Conservation (phyloP, 2,113 vertebrate species). For the Jacana jacana region DNA sequence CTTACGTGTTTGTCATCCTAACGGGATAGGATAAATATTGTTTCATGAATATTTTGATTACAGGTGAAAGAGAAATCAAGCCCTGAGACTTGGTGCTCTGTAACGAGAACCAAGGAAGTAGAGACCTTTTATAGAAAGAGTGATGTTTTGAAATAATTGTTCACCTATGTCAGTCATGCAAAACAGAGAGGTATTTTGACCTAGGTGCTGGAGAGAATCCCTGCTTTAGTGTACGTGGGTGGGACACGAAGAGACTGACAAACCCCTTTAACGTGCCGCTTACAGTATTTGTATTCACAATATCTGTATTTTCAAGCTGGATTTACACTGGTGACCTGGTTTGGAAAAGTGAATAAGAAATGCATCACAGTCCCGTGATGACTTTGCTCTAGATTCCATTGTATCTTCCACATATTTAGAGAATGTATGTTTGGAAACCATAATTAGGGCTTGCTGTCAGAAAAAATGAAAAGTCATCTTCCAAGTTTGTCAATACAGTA, state of each 20-base stretch:
- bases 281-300: neutral
- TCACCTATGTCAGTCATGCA: conserved; percentile 52
- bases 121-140: conserved; percentile 32
- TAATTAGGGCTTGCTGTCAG: neutral
- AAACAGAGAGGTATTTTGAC: conserved; percentile 46
- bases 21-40: neutral
- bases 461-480: neutral
- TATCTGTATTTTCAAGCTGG: neutral
- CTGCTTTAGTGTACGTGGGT: neutral
- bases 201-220: conserved; percentile 9
- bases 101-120: conserved; percentile 14
- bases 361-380: neutral
- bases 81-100: conserved; percentile 8
- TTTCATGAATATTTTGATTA: neutral
- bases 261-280: neutral
- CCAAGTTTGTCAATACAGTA: neutral
- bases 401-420: neutral
- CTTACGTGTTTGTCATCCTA: neutral
- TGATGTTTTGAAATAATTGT: conserved; percentile 54
- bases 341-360: neutral
- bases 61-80: neutral
- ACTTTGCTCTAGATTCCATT: neutral
- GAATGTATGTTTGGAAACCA: neutral
- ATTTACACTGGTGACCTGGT: neutral
- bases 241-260: neutral